Conservation (phyloP, 1,140 invertebrate species). For the Melanaphis sacchari region DNA sequence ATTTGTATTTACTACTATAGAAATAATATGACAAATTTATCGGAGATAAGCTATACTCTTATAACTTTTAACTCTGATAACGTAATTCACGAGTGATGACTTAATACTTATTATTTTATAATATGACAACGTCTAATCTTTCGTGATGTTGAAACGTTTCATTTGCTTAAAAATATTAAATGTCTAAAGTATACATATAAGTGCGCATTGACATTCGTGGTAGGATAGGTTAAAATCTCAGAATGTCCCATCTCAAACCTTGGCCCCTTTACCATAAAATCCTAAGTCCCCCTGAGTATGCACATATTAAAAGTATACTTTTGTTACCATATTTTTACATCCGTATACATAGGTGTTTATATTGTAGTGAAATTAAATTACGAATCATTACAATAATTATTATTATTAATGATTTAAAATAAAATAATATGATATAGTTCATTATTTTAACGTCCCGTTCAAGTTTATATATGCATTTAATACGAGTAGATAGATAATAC, state of each 20-base stretch:
- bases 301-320: background rate
- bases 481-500: background rate
- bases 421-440: no score
- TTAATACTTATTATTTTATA: background rate
- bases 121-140: background rate
- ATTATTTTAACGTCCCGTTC: background rate
- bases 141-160: constrained; percentile 2
- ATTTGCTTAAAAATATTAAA: background rate
- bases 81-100: background rate
- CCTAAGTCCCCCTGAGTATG: background rate
- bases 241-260: background rate
- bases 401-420: no score
- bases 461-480: background rate
- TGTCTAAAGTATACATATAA: background rate
- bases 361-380: background rate
- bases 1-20: background rate
- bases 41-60: background rate
- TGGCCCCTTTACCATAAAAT: background rate
- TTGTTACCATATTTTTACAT: background rate
- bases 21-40: background rate
- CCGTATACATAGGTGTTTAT: background rate
- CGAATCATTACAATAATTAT: background rate
- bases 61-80: background rate
- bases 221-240: background rate
- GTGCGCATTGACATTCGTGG: background rate